Conservation (phyloP, 2,797 vertebrate species). For the Acridotheres tristis region DNA sequence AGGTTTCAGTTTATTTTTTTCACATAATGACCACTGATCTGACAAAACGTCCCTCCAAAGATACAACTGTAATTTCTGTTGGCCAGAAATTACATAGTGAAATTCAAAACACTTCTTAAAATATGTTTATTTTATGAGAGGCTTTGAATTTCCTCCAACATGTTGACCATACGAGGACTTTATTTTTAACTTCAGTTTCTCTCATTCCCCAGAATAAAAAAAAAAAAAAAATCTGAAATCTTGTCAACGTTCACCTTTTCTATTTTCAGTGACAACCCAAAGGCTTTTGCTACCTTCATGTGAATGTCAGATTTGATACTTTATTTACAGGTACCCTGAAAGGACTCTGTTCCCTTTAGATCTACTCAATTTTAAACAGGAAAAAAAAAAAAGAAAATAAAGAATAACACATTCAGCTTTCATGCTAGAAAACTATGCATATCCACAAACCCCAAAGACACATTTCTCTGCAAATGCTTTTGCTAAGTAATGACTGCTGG, state of each 20-base stretch:
- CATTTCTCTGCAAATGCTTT: conserved; percentile 26
- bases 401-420: background rate
- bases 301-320: background rate
- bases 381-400: conserved; percentile 30
- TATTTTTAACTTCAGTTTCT: conserved; percentile 75
- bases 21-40: conserved; percentile 69
- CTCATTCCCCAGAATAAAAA: conserved; percentile 39
- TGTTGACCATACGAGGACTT: conserved; percentile 76
- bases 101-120: conserved; percentile 81
- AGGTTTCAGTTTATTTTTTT: conserved; percentile 25
- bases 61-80: conserved; percentile 77
- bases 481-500: conserved; percentile 32
- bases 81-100: conserved; percentile 74
- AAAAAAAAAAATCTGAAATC: conserved; percentile 57
- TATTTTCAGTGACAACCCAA: conserved; percentile 71
- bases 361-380: conserved; percentile 16
- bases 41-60: conserved; percentile 73
- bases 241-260: conserved; percentile 72
- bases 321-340: conserved; percentile 52
- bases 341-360: conserved; percentile 50
- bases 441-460: conserved; percentile 20
- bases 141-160: conserved; percentile 80
- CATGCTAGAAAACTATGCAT: background rate
- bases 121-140: conserved; percentile 81
- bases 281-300: conserved; percentile 49